Base-by-base conservation (phyloP, 35 echinoderm and acorn worm species). In the Heliocidaris tuberculata region DNA sequence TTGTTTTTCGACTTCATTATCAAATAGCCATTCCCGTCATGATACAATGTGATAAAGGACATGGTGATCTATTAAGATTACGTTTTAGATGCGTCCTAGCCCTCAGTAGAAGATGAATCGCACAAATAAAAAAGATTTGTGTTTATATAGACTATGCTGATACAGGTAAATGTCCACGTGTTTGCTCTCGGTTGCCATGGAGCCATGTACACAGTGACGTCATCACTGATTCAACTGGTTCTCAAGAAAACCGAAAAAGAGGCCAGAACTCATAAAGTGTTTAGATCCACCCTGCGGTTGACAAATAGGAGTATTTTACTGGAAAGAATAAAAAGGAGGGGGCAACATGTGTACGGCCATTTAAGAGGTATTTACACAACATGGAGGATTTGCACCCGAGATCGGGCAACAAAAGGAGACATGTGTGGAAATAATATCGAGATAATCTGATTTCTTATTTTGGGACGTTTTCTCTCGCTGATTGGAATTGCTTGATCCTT, bases 371-470 rank as follows among this genome's bases (percentile, higher is more conserved):
- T 78, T n/a, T 78, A 78, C 65, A 78, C 65, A 24, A 78, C 65
- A n/a, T 78, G 65, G 65, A 5, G 65, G 65, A 78, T 78, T 78
- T 78, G 21, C 65, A 78, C 65, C 65, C 65, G 21, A 78, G 65
- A n/a, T 78, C 65, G 65, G 27, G 27, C 65, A n/a, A 78, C 65
- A 78, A 78, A 78, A n/a, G 65, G 21, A 78, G 19, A 27, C 65
- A n/a, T 78, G 21, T 78, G 65, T n/a, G 65, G 65, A 70, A 70
- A 70, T 70, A 70, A 70, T 70, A 70, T 70, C 65, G 65, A 78
- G 65, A 78, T 78, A 78, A 78, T 78, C 19, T 78, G 65, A 78
- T 78, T 78, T 78, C 65, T 78, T 78, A 78, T 78, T 70, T 78
- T 6, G 65, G 21, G 21, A 21, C 65, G 65, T 78, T 78, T 78